These are phyloP conservation scores for Pseudorhiza aurosa DNA, from an alignment of 30 jellyfish, hydroid and myxozoan species.

Conservation along the genomic window DNA sequence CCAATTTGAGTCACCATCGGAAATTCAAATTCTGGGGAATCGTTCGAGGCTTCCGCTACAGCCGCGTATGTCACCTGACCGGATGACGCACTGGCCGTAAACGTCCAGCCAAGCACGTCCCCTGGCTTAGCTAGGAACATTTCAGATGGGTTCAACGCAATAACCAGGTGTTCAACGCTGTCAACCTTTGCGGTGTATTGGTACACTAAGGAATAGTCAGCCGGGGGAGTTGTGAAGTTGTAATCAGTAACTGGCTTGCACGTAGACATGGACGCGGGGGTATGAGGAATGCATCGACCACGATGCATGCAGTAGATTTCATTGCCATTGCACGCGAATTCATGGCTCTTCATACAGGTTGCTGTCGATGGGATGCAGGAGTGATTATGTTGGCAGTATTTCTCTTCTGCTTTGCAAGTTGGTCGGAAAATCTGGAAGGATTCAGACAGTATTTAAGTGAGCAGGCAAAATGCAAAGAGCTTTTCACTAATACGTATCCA, in stretches of 20 bases:
- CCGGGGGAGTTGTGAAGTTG: slow-evolving; percentile 52
- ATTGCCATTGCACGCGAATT: slow-evolving; percentile 47
- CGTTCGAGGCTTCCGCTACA: slow-evolving; percentile 14
- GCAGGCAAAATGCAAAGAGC: too few relatives aligned
- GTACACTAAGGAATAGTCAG: slow-evolving; percentile 65
- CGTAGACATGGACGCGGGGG: neutral
- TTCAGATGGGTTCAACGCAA: slow-evolving; percentile 43
- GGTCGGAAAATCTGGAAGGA: slow-evolving; percentile 91
- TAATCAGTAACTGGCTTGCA: slow-evolving; percentile 29
- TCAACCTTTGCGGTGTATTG: slow-evolving; percentile 38
- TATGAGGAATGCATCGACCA: slow-evolving; percentile 74
- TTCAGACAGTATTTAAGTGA: too few relatives aligned
- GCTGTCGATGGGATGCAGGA: slow-evolving; percentile 55
- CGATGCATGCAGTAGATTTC: slow-evolving; percentile 83
- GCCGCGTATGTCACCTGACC: slow-evolving; percentile 57
- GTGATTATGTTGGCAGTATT: slow-evolving; percentile 65
- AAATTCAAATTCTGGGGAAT: slow-evolving; percentile 75
- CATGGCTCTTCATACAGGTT: slow-evolving; percentile 40
- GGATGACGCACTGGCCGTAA: slow-evolving; percentile 38
- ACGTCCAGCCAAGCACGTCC: slow-evolving; percentile 95
- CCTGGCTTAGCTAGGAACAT: slow-evolving; percentile 70
- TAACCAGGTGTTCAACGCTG: slow-evolving; percentile 47
- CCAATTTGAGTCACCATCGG: slow-evolving; percentile 40
- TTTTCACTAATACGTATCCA: too few relatives aligned
- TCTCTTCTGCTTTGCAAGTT: slow-evolving; percentile 53